These are phyloP conservation scores for Tadarida brasiliensis DNA, from an alignment of 2,797 vertebrate species.

Conservation along the genomic window DNA sequence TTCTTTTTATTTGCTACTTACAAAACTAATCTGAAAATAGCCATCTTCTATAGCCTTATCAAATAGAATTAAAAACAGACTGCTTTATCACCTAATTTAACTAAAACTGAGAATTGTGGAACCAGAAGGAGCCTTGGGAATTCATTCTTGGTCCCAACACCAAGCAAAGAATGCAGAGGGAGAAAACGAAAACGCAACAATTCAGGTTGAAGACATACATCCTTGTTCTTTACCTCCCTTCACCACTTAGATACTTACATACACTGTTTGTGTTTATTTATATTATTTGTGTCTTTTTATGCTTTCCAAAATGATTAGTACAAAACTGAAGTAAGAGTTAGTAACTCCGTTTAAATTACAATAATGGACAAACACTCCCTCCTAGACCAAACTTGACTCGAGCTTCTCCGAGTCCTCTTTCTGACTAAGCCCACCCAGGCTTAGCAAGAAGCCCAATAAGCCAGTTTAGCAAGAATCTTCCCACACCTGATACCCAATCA, in stretches of 20 bases:
- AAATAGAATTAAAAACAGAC: background rate
- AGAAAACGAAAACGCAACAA: background rate
- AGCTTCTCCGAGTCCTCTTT: no score
- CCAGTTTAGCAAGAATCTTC: no score
- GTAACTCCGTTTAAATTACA: background rate
- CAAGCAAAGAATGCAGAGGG: background rate
- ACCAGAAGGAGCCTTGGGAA: background rate
- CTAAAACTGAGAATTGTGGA: background rate
- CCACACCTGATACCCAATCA: background rate
- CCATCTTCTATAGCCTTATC: background rate
- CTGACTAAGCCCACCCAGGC: no score
- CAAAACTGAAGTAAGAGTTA: background rate
- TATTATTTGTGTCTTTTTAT: background rate
- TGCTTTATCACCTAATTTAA: background rate
- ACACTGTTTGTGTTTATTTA: background rate
- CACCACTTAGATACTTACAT: background rate
- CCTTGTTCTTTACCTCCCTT: background rate
- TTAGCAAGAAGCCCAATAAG: no score
- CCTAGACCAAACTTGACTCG: background rate
- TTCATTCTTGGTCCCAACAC: background rate
- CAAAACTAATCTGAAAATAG: constrained; percentile 35
- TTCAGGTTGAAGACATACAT: background rate
- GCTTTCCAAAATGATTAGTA: background rate
- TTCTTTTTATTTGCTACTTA: background rate
- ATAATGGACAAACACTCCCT: background rate